Evolutionary conservation across 2,888 invertebrate genomes (phyloP).

Genomic region (Flexamia atlantica): DNA sequence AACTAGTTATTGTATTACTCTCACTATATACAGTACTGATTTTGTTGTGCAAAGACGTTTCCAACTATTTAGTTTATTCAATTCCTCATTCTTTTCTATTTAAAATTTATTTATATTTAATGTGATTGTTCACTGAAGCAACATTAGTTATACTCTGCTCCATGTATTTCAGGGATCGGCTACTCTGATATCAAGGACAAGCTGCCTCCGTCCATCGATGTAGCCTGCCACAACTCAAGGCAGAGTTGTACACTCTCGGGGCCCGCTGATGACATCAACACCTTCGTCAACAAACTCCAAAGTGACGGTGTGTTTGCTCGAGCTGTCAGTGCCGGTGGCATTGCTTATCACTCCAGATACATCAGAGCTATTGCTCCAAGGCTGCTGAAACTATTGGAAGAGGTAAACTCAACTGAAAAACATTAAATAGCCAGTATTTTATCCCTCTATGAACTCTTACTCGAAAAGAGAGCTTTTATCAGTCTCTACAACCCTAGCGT

Average conservation of each 20-base stretch:
- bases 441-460: too few relatives aligned
- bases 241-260: conserved; percentile 90
- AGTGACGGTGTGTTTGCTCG: conserved; percentile 71
- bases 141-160: too few relatives aligned
- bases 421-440: too few relatives aligned
- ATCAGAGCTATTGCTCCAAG: conserved; percentile 75
- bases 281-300: conserved; percentile 78
- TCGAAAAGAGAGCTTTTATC: too few relatives aligned
- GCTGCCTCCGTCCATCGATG: conserved; percentile 81
- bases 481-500: too few relatives aligned
- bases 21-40: too few relatives aligned
- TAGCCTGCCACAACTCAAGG: conserved; percentile 89
- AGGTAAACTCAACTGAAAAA: conserved; percentile 70
- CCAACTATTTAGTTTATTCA: too few relatives aligned
- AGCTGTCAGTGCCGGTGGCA: conserved; percentile 70
- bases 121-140: too few relatives aligned
- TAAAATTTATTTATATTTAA: too few relatives aligned
- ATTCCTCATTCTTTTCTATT: too few relatives aligned
- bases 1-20: too few relatives aligned
- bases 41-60: too few relatives aligned
- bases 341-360: conserved; percentile 72
- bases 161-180: conserved; percentile 67
- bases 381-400: conserved; percentile 74
- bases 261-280: conserved; percentile 80
- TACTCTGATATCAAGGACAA: conserved; percentile 70